Evolutionary conservation across 1,140 invertebrate species (phyloP).

Genomic region (Proctacanthus coquilletti): DNA sequence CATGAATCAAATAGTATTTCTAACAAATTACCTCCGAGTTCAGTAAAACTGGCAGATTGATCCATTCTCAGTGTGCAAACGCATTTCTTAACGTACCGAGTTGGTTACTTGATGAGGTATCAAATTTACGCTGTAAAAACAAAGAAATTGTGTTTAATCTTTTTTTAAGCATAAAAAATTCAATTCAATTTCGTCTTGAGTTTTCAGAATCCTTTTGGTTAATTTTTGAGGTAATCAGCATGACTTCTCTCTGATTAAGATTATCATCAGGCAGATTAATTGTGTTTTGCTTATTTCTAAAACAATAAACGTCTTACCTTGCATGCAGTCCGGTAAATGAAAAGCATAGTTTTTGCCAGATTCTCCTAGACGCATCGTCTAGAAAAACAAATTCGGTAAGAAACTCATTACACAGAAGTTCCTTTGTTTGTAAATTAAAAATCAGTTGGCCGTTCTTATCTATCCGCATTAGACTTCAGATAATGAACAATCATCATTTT

Average conservation of each 20-base stretch:
- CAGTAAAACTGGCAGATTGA: neutral
- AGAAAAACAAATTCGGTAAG: no score
- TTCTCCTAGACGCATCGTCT: no score
- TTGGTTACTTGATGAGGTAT: no score
- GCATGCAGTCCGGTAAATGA: no score
- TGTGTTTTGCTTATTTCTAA: neutral
- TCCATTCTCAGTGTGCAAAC: neutral
- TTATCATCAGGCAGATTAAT: conserved; percentile 25
- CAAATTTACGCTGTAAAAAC: no score
- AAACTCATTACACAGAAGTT: no score
- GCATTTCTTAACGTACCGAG: no score
- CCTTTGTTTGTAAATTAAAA: neutral
- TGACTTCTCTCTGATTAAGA: conserved; percentile 22
- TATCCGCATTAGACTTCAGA: no score
- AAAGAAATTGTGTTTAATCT: neutral
- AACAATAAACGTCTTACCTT: no score
- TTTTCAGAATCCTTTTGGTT: conserved; percentile 27
- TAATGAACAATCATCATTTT: no score
- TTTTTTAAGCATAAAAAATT: neutral
- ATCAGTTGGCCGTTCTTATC: conserved; percentile 28
- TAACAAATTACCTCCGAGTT: neutral
- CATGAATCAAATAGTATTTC: no score
- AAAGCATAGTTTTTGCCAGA: no score
- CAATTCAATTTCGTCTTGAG: neutral
- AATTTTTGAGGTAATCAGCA: conserved; percentile 23